These are phyloP conservation scores for Todus mexicanus DNA, from an alignment of 2,797 vertebrate species.

Conservation along the genomic window DNA sequence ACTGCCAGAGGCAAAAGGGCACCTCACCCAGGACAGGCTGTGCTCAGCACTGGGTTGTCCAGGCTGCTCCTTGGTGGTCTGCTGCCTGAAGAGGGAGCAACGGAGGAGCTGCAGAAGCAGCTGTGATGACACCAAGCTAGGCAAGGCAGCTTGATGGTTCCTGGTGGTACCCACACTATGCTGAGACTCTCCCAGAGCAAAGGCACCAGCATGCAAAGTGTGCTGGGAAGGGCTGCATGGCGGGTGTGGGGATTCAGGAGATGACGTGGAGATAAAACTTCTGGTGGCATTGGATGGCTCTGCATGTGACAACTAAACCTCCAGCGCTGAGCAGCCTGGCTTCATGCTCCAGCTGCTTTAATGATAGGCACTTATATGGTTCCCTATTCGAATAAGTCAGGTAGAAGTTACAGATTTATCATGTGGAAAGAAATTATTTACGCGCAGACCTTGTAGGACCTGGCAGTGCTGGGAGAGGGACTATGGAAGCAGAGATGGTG, in stretches of 20 bases:
- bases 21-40: background rate
- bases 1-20: background rate
- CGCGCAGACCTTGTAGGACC: background rate
- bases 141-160: background rate
- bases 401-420: background rate
- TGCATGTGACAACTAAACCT: background rate
- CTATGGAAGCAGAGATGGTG: background rate
- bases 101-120: background rate
- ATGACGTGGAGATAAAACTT: background rate
- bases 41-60: background rate
- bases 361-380: too few relatives aligned
- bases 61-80: background rate
- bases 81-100: background rate
- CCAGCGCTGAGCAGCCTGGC: background rate
- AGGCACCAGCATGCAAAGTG: background rate
- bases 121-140: background rate
- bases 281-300: background rate
- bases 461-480: background rate
- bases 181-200: background rate
- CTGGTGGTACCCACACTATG: background rate
- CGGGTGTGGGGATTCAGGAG: background rate
- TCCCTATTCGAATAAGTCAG: fast-evolving
- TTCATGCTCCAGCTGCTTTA: background rate
- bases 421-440: background rate
- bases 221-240: too few relatives aligned